Base-by-base conservation (phyloP, 1,140 invertebrate genomes). In the Leptopilina clavipes region DNA sequence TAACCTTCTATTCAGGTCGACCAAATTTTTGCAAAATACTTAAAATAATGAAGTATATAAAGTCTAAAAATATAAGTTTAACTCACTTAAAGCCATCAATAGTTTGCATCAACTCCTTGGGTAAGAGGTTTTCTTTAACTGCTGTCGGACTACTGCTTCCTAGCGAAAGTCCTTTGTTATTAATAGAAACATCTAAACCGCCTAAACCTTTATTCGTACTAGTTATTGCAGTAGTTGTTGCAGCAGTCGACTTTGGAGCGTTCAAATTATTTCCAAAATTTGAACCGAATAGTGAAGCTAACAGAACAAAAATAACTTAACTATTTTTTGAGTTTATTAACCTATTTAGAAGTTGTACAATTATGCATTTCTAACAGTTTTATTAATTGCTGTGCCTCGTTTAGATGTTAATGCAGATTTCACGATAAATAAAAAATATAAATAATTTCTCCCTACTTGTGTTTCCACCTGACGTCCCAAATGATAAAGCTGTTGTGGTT, bases 101-200 rank as follows among this genome's bases (percentile, higher is more conserved):
- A 70, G 91, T 92, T 76, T 90, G 88, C 65, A 90, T 87, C 48
- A 96, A 92, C 90, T 96, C 94, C 84, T 94, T 94, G 10, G 96
- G 95, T 74, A 97, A 90, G 71, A 91, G 85, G 75, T 93, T 93
- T 82, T 95, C 94, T 89, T 95, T 95, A 0, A 93, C 91, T 77
- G 92, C 88, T 43, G 93, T 93, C 70, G 93, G 92, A 85, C 91
- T 92, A 82, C 91, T 87, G 31, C 83, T 92, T 72, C 91, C 89
- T 75, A 92, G 91, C 3, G 91, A 90, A 71, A 89, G 84, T 74
- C 90, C 92, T 90, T 83, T 91, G 85, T 86, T 93, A 82, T 72
- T 90, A 43, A 91, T 88, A 17, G 92, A 90, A 43, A 92, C 91
- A 79, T 94, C 93, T 43, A 94, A 87, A 14, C 94, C 94, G 6